Conservation (phyloP, 2,888 invertebrate genomes). For the Diarsia dahlii region DNA sequence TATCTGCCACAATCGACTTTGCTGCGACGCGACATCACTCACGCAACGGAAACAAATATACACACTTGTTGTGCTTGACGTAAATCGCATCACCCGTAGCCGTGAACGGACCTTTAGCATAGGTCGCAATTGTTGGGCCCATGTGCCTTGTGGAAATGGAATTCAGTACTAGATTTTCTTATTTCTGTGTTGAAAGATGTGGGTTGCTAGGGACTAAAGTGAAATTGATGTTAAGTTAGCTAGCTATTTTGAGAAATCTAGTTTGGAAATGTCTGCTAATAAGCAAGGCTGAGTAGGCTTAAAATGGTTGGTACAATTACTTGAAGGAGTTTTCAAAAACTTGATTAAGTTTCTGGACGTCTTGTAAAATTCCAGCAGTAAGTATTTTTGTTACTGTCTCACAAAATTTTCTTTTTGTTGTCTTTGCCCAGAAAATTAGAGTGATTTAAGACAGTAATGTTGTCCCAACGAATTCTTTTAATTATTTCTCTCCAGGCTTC, state of each 20-base stretch:
- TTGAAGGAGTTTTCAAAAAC: background rate
- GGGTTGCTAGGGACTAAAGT: background rate
- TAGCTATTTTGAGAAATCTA: background rate
- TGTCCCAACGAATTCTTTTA: conserved; percentile 34
- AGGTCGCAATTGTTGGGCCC: conserved; percentile 47
- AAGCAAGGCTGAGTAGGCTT: background rate
- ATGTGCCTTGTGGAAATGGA: conserved; percentile 54
- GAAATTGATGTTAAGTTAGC: background rate
- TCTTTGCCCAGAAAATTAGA: conserved; percentile 22
- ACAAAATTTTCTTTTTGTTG: background rate
- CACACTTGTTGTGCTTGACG: background rate
- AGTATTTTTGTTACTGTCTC: background rate
- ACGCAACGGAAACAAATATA: background rate
- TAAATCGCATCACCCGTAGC: background rate
- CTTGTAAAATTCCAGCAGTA: background rate
- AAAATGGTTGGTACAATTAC: background rate
- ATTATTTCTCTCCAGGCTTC: conserved; percentile 38
- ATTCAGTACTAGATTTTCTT: conserved; percentile 40
- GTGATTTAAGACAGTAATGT: conserved; percentile 27
- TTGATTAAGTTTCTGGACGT: background rate
- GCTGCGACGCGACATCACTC: background rate
- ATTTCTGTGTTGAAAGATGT: conserved; percentile 26
- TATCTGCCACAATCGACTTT: background rate
- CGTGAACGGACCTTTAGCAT: conserved; percentile 6
- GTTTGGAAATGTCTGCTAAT: background rate